Evolutionary conservation across 2,113 vertebrate species (phyloP).

Genomic region (Pachypanchax playfairii): DNA sequence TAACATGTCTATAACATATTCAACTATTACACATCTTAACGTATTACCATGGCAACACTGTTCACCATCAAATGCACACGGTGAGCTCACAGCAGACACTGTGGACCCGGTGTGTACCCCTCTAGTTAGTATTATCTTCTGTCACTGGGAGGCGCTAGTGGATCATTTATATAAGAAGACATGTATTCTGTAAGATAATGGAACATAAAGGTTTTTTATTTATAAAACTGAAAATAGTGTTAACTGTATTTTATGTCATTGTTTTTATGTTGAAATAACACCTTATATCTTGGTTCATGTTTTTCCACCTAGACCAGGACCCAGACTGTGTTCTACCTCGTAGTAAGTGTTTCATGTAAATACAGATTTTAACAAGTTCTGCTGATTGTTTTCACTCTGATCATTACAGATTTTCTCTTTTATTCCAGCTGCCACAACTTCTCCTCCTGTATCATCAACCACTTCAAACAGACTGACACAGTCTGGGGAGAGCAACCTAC

Average conservation of each 20-base stretch:
- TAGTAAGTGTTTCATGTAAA: conserved; percentile 24
- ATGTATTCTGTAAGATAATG: no score
- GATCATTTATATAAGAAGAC: no score
- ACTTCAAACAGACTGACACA: neutral
- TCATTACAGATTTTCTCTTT: neutral
- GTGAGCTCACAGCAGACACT: no score
- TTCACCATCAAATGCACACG: no score
- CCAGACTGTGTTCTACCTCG: neutral
- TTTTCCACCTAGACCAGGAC: conserved; percentile 6
- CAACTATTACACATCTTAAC: no score
- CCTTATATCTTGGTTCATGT: conserved; percentile 12
- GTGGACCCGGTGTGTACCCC: no score
- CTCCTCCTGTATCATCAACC: neutral
- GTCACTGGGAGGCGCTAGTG: no score
- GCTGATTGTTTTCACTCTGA: neutral
- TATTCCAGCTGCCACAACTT: neutral
- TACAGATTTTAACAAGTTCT: neutral
- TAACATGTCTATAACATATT: no score
- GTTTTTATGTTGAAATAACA: neutral
- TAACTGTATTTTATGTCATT: neutral
- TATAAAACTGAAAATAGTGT: neutral
- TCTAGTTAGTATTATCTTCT: no score
- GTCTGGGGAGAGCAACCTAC: no score
- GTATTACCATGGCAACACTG: no score
- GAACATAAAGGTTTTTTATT: no score